Evolutionary conservation across 2,113 vertebrate genomes (phyloP).

Genomic region (Prinia subflava): DNA sequence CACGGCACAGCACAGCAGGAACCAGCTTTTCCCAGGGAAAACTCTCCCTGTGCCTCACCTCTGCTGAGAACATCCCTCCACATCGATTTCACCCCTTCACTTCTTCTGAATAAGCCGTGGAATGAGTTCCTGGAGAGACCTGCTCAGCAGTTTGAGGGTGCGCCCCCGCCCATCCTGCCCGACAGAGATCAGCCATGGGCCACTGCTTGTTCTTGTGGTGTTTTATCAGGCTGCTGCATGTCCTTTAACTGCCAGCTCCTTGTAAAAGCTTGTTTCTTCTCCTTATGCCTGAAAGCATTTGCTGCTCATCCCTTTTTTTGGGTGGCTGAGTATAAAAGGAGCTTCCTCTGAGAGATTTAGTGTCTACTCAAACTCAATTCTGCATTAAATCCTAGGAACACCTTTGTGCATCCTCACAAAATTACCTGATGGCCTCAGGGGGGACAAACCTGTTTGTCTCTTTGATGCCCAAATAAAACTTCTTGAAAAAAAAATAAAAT

Average conservation of each 20-base stretch:
- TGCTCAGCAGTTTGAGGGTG: neutral
- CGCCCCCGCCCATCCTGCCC: neutral
- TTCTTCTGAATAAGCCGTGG: neutral
- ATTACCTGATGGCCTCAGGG: neutral
- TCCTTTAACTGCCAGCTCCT: constrained; percentile 4
- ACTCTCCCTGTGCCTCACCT: neutral
- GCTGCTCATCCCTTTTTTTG: neutral
- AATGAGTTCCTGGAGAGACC: neutral
- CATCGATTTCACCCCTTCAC: neutral
- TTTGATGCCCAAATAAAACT: neutral
- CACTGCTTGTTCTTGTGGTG: neutral
- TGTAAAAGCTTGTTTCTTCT: constrained; percentile 38
- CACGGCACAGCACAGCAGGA: neutral
- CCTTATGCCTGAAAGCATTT: neutral
- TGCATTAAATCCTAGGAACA: neutral
- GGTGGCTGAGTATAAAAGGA: neutral
- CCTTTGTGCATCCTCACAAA: neutral
- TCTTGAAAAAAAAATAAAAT: neutral
- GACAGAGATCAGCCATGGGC: neutral
- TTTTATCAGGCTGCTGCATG: constrained; percentile 3
- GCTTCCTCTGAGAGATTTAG: neutral
- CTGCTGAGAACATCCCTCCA: neutral
- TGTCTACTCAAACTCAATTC: neutral
- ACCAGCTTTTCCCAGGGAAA: neutral
- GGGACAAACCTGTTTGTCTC: neutral